phyloP scores from a whole-genome alignment of 2,888 invertebrate species.

The Cephonodes hylas region DNA sequence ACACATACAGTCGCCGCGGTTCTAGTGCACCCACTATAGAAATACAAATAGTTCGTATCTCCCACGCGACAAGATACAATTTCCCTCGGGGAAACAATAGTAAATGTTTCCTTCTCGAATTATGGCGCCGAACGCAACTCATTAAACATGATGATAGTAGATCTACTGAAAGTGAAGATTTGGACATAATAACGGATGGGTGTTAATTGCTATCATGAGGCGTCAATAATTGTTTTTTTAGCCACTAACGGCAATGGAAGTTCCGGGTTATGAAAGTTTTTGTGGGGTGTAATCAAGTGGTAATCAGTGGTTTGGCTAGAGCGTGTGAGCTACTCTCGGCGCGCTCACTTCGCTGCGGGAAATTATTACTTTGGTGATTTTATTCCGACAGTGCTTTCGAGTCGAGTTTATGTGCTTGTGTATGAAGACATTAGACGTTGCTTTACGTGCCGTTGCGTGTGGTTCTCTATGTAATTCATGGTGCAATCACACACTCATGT shows the following conservation, averaged over 20 bases:
- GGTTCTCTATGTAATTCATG: conserved; percentile 61
- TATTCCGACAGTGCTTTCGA: conserved; percentile 54
- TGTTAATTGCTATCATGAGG: conserved; percentile 79
- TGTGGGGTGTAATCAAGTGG: conserved; percentile 75
- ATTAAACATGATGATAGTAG: conserved; percentile 61
- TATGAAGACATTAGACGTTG: conserved; percentile 76
- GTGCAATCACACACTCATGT: conserved; percentile 62
- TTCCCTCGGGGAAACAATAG: conserved; percentile 30
- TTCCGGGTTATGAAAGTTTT: conserved; percentile 78
- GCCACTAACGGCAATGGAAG: conserved; percentile 71
- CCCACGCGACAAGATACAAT: conserved; percentile 39
- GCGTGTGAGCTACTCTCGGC: conserved; percentile 69
- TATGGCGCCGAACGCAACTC: conserved; percentile 43
- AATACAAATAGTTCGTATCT: conserved; percentile 40
- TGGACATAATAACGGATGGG: conserved; percentile 74
- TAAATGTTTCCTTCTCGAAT: conserved; percentile 42
- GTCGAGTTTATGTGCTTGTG: conserved; percentile 45
- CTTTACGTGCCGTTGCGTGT: conserved; percentile 72
- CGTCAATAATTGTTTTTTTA: conserved; percentile 78
- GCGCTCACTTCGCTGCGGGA: conserved; percentile 48
- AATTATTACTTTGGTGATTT: conserved; percentile 70
- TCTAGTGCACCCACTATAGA: conserved; percentile 33
- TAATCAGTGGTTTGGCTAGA: conserved; percentile 74
- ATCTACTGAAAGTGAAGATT: conserved; percentile 70
- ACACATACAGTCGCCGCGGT: conserved; percentile 61